Percentiles rank a stretch among this genome's conserved stretches.
Conservation (phyloP, 2,113 vertebrate species). For the Neofelis nebulosa region DNA sequence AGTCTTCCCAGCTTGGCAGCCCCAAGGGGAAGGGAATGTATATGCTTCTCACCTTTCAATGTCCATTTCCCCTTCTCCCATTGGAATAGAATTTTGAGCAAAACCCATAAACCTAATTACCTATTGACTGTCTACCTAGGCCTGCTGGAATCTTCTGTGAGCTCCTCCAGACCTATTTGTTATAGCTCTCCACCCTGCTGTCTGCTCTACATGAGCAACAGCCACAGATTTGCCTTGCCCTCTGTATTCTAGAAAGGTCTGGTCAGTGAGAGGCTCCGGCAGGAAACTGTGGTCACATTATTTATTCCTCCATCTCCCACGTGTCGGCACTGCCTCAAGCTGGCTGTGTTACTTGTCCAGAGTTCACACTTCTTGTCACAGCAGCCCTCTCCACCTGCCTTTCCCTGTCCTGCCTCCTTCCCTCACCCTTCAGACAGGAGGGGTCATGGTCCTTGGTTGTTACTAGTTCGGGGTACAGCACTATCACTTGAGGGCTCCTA, state of each 20-base stretch:
- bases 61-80: background rate
- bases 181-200: fast-evolving
- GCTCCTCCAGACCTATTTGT: no score
- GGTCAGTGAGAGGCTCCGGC: background rate
- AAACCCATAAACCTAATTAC: no score
- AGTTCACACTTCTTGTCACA: background rate
- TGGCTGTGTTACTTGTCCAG: background rate
- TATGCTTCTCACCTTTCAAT: background rate
- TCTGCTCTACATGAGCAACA: fast-evolving
- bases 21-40: fast-evolving
- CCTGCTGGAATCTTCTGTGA: no score
- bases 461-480: background rate
- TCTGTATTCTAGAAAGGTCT: background rate
- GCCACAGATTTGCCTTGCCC: background rate
- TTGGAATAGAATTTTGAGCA: background rate
- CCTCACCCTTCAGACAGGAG: background rate
- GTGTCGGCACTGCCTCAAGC: fast-evolving
- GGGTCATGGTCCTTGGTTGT: background rate
- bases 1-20: background rate
- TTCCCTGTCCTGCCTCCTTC: background rate
- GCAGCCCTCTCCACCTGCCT: background rate
- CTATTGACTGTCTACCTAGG: background rate
- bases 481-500: background rate
- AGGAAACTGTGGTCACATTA: fast-evolving
- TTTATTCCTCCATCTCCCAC: background rate